These are phyloP conservation scores for Euphydryas editha DNA, from an alignment of 2,888 invertebrate species.

Conservation along the genomic window DNA sequence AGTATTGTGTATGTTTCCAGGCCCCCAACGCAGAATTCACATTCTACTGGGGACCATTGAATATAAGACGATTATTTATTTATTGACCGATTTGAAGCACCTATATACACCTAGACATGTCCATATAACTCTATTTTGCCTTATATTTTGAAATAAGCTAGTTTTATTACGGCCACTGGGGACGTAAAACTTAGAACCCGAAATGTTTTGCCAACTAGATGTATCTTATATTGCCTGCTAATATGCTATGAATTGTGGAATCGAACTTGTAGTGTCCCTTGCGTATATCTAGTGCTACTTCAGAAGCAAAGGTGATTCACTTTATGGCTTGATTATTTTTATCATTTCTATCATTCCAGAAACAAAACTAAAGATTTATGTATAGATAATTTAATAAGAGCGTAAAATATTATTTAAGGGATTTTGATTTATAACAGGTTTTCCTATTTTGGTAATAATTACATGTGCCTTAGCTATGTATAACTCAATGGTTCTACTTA, in stretches of 20 bases:
- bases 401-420: too few relatives aligned
- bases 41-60: too few relatives aligned
- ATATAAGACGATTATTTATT: too few relatives aligned
- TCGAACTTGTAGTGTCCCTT: neutral
- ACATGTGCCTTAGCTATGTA: neutral
- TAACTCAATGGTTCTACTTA: neutral
- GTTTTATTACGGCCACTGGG: constrained; percentile 2
- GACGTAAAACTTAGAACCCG: constrained; percentile 5
- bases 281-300: neutral
- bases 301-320: neutral
- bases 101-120: neutral
- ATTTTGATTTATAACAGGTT: neutral
- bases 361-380: too few relatives aligned
- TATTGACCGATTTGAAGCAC: neutral
- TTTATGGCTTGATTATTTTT: neutral
- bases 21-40: too few relatives aligned
- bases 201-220: constrained; percentile 4
- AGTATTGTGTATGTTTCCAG: too few relatives aligned
- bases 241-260: neutral
- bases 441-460: neutral
- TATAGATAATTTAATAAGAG: too few relatives aligned
- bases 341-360: too few relatives aligned
- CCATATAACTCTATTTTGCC: neutral
- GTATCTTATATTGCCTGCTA: constrained; percentile 5
- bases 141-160: neutral